Evolutionary conservation across 2,113 vertebrate species (phyloP).

Genomic region (Oreochromis niloticus): DNA sequence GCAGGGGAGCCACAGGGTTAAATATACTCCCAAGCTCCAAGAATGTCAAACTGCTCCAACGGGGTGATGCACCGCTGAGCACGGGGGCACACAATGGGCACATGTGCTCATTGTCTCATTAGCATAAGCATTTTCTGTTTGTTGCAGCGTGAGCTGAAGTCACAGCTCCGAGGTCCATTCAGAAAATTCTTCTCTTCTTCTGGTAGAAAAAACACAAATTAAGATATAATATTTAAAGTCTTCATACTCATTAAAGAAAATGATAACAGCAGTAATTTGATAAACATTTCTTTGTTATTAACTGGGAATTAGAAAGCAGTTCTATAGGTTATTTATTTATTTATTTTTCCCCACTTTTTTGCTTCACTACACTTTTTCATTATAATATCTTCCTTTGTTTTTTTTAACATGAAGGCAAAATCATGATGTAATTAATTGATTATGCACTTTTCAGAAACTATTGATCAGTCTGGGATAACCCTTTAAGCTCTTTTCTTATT

Average conservation of each 20-base stretch:
- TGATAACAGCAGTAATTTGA: neutral
- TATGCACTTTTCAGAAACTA: neutral
- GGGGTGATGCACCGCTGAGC: neutral
- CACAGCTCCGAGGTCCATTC: neutral
- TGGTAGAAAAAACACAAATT: neutral
- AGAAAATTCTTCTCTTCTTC: neutral
- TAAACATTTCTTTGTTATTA: neutral
- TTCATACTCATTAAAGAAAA: neutral
- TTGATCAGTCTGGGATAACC: neutral
- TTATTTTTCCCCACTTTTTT: neutral
- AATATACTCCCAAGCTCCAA: slow-evolving; percentile 56
- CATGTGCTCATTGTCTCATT: slow-evolving; percentile 33
- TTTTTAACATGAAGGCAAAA: neutral
- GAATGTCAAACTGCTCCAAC: slow-evolving; percentile 37
- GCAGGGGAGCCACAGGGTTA: slow-evolving; percentile 59
- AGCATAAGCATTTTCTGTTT: slow-evolving; percentile 31
- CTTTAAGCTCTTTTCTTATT: neutral
- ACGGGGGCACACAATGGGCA: neutral
- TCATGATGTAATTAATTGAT: neutral
- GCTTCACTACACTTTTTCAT: neutral
- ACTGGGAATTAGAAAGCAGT: neutral
- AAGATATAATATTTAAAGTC: neutral
- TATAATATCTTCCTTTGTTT: neutral
- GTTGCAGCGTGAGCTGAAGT: neutral
- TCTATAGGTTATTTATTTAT: neutral